These are phyloP conservation scores for Leptoteleia sp. DNA, from an alignment of 1,140 invertebrate genomes.

Conservation along the genomic window DNA sequence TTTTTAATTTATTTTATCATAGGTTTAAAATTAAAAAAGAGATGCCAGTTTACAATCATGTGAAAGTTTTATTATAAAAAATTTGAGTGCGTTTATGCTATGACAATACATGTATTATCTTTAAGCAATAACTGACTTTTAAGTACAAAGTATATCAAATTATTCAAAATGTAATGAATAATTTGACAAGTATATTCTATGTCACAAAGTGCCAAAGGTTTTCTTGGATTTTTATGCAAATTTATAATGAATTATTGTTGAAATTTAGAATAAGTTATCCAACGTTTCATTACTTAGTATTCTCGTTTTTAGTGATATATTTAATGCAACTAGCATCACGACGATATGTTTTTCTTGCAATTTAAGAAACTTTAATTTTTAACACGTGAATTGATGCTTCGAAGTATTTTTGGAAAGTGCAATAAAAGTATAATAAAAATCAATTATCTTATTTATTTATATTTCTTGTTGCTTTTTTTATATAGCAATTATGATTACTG, in stretches of 20 bases:
- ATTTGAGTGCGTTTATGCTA: not conserved
- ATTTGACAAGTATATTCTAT: constrained; percentile 17
- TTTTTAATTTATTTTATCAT: no score
- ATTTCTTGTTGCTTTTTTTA: no score
- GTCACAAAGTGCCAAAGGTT: constrained; percentile 55
- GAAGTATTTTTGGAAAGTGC: no score
- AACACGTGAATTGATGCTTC: no score
- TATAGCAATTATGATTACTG: no score
- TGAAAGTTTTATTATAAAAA: not conserved
- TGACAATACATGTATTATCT: constrained; percentile 1
- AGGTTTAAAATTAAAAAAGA: no score
- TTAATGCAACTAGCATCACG: no score
- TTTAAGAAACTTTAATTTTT: no score
- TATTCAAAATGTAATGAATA: constrained; percentile 4
- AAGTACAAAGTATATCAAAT: constrained; percentile 28
- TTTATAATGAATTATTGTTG: constrained; percentile 7
- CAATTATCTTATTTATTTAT: no score
- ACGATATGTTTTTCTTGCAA: no score
- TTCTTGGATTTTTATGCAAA: constrained; percentile 3
- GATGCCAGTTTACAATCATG: no score
- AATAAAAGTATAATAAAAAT: no score
- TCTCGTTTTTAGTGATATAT: constrained; percentile 8
- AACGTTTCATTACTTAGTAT: not conserved
- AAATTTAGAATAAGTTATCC: constrained; percentile 5
- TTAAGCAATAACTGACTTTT: constrained; percentile 9